phyloP scores from a whole-genome alignment of 2,888 invertebrate species.

The Acrobasis repandana region DNA sequence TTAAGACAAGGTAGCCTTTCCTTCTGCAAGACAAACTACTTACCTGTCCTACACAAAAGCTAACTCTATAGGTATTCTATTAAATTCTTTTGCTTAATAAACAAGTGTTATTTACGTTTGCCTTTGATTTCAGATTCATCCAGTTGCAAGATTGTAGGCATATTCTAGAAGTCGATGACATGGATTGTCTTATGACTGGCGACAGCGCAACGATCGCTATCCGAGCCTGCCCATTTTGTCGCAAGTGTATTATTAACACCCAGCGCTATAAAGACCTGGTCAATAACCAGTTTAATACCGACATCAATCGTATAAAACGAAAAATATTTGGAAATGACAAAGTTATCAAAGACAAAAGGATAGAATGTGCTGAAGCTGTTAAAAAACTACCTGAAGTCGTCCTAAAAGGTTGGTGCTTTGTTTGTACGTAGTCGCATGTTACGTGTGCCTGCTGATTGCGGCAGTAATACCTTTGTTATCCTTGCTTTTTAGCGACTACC shows the following conservation, averaged over 20 bases:
- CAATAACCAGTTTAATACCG: conserved; percentile 56
- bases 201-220: conserved; percentile 55
- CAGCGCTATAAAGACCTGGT: conserved; percentile 81
- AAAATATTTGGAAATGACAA: conserved; percentile 57
- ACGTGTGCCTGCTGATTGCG: no score
- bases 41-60: no score
- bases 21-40: no score
- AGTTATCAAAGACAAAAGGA: conserved; percentile 43
- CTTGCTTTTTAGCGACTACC: no score
- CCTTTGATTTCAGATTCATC: conserved; percentile 63
- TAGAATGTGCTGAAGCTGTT: conserved; percentile 26
- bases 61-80: no score
- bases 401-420: conserved; percentile 14
- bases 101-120: no score
- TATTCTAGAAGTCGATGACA: conserved; percentile 67
- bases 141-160: conserved; percentile 80
- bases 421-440: not conserved
- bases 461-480: no score
- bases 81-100: not conserved
- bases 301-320: conserved; percentile 68
- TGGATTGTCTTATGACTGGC: conserved; percentile 67
- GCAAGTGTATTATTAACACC: conserved; percentile 81
- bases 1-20: no score
- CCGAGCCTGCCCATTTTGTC: conserved; percentile 83
- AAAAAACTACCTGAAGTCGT: conserved; percentile 23